Percentiles rank a stretch among this genome's conserved stretches.
These are phyloP conservation scores for Typhlichthys eigenmanni DNA, from an alignment of 2,797 vertebrate genomes.

Conservation along the genomic window DNA sequence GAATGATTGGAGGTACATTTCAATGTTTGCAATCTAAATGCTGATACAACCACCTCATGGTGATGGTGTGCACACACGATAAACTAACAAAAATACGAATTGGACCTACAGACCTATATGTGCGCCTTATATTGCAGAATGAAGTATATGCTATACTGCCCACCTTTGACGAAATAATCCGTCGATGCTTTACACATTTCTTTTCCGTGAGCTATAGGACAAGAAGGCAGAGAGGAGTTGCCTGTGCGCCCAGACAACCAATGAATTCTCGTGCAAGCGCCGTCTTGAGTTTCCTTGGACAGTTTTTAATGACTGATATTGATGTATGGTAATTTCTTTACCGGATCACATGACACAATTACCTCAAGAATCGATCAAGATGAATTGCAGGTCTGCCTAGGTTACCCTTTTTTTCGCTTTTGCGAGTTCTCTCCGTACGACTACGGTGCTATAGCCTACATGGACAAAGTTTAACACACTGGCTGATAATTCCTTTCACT, in stretches of 20 bases:
- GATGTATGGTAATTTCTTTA: slow-evolving; percentile 99
- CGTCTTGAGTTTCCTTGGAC: slow-evolving; percentile 78
- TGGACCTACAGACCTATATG: slow-evolving; percentile 20
- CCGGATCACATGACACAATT: slow-evolving; percentile 99
- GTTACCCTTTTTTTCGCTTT: slow-evolving; percentile 95
- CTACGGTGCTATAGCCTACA: slow-evolving; percentile 86
- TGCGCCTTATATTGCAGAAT: slow-evolving; percentile 37
- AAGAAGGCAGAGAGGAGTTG: slow-evolving; percentile 75
- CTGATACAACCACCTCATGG: slow-evolving; percentile 37
- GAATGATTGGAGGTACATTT: slow-evolving; percentile 36
- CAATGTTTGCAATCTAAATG: slow-evolving; percentile 50
- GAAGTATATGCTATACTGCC: slow-evolving; percentile 41
- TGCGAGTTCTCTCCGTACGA: slow-evolving; percentile 87
- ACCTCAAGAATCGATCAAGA: slow-evolving; percentile 99
- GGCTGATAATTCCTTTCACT: slow-evolving; percentile 73
- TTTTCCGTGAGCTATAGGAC: slow-evolving; percentile 61
- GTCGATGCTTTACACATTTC: slow-evolving; percentile 70
- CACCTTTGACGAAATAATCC: slow-evolving; percentile 67
- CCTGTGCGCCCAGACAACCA: slow-evolving; percentile 75
- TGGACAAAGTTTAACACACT: slow-evolving; percentile 94
- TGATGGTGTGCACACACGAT: slow-evolving; percentile 9
- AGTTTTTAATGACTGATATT: slow-evolving; percentile 93
- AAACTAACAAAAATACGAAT: no score
- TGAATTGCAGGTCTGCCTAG: slow-evolving; percentile 99
- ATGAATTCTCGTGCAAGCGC: slow-evolving; percentile 72